Evolutionary conservation across 2,797 vertebrate genomes (phyloP).

Genomic region (Enteromius anoplus): DNA sequence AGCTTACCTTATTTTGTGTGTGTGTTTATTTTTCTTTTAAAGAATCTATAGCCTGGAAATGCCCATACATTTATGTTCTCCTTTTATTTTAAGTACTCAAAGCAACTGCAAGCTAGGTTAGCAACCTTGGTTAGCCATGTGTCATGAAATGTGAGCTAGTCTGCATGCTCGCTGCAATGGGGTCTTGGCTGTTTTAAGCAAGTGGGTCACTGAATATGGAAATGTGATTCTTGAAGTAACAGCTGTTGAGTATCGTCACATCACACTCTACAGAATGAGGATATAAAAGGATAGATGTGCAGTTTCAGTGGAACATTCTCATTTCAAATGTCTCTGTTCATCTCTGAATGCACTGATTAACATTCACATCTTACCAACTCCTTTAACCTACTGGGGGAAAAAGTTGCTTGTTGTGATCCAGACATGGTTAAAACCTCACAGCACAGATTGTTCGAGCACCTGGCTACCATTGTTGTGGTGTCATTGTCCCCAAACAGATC

Average conservation of each 20-base stretch:
- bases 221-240: slow-evolving; percentile 33
- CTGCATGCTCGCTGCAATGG: background rate
- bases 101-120: background rate
- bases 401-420: background rate
- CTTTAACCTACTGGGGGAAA: background rate
- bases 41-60: background rate
- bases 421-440: background rate
- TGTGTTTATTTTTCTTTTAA: background rate
- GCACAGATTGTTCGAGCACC: background rate
- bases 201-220: slow-evolving; percentile 25
- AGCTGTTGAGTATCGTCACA: slow-evolving; percentile 44
- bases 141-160: slow-evolving; percentile 15
- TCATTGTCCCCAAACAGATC: background rate
- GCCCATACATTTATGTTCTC: background rate
- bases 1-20: background rate
- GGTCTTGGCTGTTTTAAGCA: slow-evolving; percentile 11
- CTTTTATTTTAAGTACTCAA: background rate
- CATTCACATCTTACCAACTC: background rate
- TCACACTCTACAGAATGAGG: background rate
- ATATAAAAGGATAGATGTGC: background rate
- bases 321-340: background rate
- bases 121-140: background rate
- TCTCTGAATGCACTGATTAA: background rate
- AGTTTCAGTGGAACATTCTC: slow-evolving; percentile 13
- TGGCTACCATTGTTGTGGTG: background rate